Evolutionary conservation across 2,888 invertebrate species (phyloP).

Genomic region (Dilophus febrilis): DNA sequence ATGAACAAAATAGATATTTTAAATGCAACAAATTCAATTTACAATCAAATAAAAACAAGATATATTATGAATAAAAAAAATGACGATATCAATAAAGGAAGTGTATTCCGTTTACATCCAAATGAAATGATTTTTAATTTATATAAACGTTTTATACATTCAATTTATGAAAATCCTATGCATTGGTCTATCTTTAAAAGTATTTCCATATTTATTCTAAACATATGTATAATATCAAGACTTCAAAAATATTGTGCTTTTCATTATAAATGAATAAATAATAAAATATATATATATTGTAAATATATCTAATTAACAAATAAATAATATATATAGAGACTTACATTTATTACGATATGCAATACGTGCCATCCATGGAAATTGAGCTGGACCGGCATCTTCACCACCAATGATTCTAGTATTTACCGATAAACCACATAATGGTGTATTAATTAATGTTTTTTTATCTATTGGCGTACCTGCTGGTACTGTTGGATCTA

Average conservation of each 20-base stretch:
- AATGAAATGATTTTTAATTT: too few species aligned
- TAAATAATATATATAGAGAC: slow-evolving; percentile 10
- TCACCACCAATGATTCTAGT: slow-evolving; percentile 33
- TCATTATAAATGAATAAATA: not conserved
- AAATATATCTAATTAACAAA: slow-evolving; percentile 3
- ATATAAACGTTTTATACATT: too few species aligned
- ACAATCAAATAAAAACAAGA: not conserved
- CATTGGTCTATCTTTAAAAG: slow-evolving; percentile 15
- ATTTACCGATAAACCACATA: slow-evolving; percentile 22
- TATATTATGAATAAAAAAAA: not conserved
- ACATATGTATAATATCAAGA: slow-evolving; percentile 17
- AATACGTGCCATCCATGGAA: slow-evolving; percentile 40
- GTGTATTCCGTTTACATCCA: not conserved
- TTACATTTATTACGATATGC: slow-evolving; percentile 28
- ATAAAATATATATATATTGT: slow-evolving; percentile 3
- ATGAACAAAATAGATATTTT: too few species aligned
- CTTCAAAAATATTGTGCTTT: slow-evolving; percentile 11
- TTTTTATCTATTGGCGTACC: slow-evolving; percentile 2
- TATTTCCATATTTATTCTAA: slow-evolving; percentile 16
- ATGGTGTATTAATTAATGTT: slow-evolving; percentile 12
- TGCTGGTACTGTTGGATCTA: not conserved
- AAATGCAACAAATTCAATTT: not conserved
- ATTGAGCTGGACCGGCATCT: slow-evolving; percentile 32
- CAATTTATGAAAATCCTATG: not conserved
- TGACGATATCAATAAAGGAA: not conserved